These are phyloP conservation scores for Squalus acanthias DNA, from an alignment of 2,797 vertebrate genomes.

Conservation along the genomic window DNA sequence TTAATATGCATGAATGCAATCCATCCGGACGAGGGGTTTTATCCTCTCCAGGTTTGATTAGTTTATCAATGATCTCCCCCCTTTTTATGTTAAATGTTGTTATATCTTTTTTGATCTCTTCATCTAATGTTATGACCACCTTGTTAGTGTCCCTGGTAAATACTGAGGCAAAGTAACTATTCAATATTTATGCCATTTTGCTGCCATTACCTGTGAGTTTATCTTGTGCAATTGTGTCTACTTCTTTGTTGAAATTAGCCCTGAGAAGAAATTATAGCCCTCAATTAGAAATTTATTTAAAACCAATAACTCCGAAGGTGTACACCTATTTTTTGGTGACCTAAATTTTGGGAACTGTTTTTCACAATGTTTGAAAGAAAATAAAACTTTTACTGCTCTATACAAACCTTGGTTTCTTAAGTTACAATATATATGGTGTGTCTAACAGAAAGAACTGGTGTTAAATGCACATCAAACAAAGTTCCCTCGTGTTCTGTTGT, in stretches of 20 bases:
- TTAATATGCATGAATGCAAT: too few species aligned
- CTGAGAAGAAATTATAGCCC: neutral
- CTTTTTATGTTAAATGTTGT: too few species aligned
- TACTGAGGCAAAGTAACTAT: too few species aligned
- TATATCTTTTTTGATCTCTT: too few species aligned
- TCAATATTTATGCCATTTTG: too few species aligned
- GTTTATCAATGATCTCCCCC: too few species aligned
- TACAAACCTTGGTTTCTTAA: neutral
- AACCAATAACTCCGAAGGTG: neutral
- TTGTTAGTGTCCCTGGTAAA: too few species aligned
- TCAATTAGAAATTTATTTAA: neutral
- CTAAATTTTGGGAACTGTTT: neutral
- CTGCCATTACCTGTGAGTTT: neutral
- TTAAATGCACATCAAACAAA: neutral
- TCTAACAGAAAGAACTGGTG: neutral
- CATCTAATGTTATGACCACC: too few species aligned
- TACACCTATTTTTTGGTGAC: neutral
- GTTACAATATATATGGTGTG: neutral
- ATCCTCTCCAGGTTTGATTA: too few species aligned
- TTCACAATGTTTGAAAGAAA: neutral
- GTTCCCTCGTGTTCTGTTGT: too few species aligned
- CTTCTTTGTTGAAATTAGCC: neutral
- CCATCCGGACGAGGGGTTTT: too few species aligned
- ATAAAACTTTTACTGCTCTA: neutral
- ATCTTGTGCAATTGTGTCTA: neutral